Evolutionary conservation across 2,113 vertebrate species (phyloP), one percentile per base, ranked within the genome.

Genomic region (Centropristis striata): DNA sequence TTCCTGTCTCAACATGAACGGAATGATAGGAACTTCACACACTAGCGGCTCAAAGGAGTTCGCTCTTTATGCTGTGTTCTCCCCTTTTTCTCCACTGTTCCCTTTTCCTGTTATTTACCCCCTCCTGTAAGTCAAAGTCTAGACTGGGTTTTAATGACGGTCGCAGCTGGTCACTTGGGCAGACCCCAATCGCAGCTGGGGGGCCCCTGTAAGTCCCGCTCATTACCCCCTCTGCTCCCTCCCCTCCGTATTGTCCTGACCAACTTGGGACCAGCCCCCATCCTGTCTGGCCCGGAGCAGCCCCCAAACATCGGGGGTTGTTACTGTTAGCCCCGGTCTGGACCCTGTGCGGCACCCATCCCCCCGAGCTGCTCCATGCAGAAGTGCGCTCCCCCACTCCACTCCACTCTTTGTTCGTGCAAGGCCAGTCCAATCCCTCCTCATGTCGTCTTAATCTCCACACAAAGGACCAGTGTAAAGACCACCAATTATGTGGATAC

Each of bases 391-490:
- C 86, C 85, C 80, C 85, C 79, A 66, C 84, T 60, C 81, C 73
- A 42, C 71, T 80, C 81, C 67, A 81, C 86, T 89, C 92, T 94
- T 95, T 94, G 94, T 95, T 93, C 67, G 39, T 41, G 74, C 83
- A 69, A 89, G 86, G 78, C 86, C 85, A 69, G 90, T 81, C 91
- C 91, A 92, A 93, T 94, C 94, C 92, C 84, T 92, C 91, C 91
- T 93, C 92, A 92, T 92, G 93, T 94, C 86, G 86, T 90, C 89
- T 90, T 95, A 95, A 96, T 96, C 95, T 93, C 85, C 80, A 89
- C 92, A 95, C 95, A 95, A 95, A 95, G 94, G 86, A 72, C 93
- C 86, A 94, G 92, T 95, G 93, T 95, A 91, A 92, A 93, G 91
- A 87, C 90, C 92, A 89, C 89, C 90, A 93, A 93, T 94, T 93